phyloP scores from a whole-genome alignment of 2,797 vertebrate genomes.

The Enteromius trimaculatus region DNA sequence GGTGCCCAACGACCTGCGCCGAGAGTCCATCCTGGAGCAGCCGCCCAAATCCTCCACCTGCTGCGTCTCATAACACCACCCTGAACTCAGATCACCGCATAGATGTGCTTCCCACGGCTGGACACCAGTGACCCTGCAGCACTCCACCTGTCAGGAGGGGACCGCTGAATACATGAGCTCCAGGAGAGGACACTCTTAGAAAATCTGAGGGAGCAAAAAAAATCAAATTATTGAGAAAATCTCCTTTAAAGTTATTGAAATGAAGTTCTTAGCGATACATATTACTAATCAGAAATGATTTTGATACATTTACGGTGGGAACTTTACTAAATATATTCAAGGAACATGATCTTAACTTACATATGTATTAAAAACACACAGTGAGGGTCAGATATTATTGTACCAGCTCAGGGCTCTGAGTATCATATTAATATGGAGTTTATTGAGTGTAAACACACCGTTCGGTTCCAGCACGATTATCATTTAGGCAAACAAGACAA shows the following conservation, averaged over 20 bases:
- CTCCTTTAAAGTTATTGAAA: not conserved
- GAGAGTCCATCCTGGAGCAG: conserved; percentile 76
- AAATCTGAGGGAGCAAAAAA: not conserved
- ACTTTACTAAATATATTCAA: not conserved
- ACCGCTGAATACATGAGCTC: no score
- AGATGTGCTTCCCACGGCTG: not conserved
- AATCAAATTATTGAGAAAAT: not conserved
- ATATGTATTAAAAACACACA: not conserved
- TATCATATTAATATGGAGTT: not conserved
- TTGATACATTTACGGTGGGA: not conserved
- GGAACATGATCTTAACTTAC: not conserved
- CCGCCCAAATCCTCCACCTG: conserved; percentile 86
- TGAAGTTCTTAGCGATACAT: not conserved
- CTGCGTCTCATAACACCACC: conserved; percentile 72
- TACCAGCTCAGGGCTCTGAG: not conserved
- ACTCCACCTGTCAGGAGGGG: no score
- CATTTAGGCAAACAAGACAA: not conserved
- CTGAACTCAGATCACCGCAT: not conserved
- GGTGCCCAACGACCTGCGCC: conserved; percentile 81
- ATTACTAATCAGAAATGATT: not conserved
- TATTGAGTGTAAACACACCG: not conserved
- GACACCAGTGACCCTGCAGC: not conserved
- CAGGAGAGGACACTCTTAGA: no score
- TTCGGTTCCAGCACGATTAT: not conserved
- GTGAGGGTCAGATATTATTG: not conserved